These are phyloP conservation scores for Mechanitis messenoides DNA, from an alignment of 2,888 invertebrate genomes.

Conservation along the genomic window DNA sequence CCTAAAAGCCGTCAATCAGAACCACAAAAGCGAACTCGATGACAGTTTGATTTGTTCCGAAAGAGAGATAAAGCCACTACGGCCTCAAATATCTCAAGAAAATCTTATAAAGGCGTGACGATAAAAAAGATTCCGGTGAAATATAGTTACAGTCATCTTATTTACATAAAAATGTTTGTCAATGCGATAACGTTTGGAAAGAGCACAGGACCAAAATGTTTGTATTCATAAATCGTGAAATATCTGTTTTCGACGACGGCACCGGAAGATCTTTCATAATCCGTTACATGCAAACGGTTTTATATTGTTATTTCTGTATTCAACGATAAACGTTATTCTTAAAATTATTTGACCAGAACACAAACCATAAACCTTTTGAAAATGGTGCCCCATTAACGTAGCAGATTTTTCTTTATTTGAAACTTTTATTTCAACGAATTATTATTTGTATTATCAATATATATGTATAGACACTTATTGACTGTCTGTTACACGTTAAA, in stretches of 20 bases:
- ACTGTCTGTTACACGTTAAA: no score
- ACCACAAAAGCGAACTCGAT: slow-evolving; percentile 11
- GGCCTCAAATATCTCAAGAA: slow-evolving; percentile 14
- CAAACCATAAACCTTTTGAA: not conserved
- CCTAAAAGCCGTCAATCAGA: slow-evolving; percentile 10
- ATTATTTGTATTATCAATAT: no score
- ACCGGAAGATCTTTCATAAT: slow-evolving; percentile 16
- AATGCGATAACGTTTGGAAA: slow-evolving; percentile 21
- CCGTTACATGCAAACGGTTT: slow-evolving; percentile 11
- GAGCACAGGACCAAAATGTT: slow-evolving; percentile 17
- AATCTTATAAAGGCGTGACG: slow-evolving; percentile 21
- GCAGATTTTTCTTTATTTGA: no score
- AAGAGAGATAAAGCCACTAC: slow-evolving; percentile 12
- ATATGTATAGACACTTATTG: no score
- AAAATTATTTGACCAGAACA: slow-evolving; percentile 1
- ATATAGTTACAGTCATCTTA: slow-evolving; percentile 25
- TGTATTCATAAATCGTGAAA: slow-evolving; percentile 19
- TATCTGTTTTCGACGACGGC: slow-evolving; percentile 15
- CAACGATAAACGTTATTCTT: not conserved
- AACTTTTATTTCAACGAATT: no score
- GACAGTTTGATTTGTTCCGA: slow-evolving; percentile 18
- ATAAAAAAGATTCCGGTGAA: slow-evolving; percentile 28
- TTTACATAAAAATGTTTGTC: slow-evolving; percentile 28
- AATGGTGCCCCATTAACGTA: no score
- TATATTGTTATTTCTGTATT: slow-evolving; percentile 3